phyloP scores from a whole-genome alignment of 2,113 vertebrate genomes.

The Mustela lutreola region DNA sequence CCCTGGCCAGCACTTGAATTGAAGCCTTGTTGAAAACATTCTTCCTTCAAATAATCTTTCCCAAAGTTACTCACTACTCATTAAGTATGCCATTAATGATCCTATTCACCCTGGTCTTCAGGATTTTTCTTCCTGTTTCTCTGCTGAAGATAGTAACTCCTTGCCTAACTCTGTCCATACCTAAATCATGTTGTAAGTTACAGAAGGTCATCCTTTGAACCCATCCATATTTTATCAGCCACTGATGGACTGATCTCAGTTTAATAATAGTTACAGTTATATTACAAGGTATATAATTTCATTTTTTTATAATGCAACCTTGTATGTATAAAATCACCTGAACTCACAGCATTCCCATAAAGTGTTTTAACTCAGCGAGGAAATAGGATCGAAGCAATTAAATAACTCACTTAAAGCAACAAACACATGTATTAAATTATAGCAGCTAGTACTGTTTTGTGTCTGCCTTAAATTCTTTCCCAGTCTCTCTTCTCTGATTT shows the following conservation, averaged over 20 bases:
- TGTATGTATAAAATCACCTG: not conserved
- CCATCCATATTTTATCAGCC: not conserved
- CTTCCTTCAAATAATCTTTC: not conserved
- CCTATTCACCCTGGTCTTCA: not conserved
- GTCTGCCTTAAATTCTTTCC: not conserved
- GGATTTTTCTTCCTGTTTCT: not conserved
- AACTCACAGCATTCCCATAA: not conserved
- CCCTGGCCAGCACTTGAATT: not conserved
- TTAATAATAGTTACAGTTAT: constrained; percentile 34
- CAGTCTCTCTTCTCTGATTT: not conserved
- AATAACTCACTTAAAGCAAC: constrained; percentile 5
- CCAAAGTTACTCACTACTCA: not conserved
- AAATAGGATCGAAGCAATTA: not conserved
- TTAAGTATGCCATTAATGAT: not conserved
- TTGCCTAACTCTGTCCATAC: not conserved
- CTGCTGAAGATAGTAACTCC: not conserved
- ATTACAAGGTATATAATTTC: not conserved
- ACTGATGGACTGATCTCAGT: not conserved
- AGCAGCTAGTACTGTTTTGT: not conserved
- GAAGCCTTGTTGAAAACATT: not conserved
- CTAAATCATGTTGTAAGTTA: not conserved
- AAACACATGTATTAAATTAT: constrained; percentile 14
- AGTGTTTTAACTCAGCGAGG: not conserved
- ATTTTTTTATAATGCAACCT: not conserved
- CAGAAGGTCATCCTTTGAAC: not conserved